These are phyloP conservation scores for Coregonus clupeaformis DNA, from an alignment of 2,113 vertebrate species.

Conservation along the genomic window DNA sequence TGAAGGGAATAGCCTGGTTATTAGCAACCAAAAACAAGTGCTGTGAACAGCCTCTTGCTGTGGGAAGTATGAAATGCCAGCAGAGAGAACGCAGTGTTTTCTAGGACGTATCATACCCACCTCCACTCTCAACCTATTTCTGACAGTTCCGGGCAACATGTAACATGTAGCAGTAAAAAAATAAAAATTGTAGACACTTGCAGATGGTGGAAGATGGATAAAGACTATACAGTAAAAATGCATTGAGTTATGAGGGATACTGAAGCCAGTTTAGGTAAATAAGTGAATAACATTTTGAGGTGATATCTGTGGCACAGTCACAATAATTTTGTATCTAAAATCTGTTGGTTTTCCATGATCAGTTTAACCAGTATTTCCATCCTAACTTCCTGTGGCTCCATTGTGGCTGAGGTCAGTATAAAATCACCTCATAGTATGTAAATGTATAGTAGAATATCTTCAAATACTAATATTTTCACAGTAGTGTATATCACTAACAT, in stretches of 20 bases:
- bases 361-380: background rate
- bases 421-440: background rate
- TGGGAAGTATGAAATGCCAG: background rate
- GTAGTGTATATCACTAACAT: too few relatives aligned
- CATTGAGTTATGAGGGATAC: background rate
- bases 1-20: constrained; percentile 61
- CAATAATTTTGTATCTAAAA: too few relatives aligned
- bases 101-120: constrained; percentile 5
- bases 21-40: constrained; percentile 24
- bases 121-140: constrained; percentile 9
- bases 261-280: background rate
- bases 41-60: constrained; percentile 12
- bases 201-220: background rate
- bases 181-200: background rate
- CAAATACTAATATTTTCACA: too few relatives aligned
- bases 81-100: background rate
- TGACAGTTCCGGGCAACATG: constrained; percentile 1
- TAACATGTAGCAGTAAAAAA: constrained; percentile 7
- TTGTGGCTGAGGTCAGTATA: background rate
- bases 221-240: too few relatives aligned
- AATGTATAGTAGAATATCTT: background rate
- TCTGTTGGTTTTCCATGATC: too few relatives aligned
- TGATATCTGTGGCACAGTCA: too few relatives aligned
- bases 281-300: too few relatives aligned
- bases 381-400: background rate